A percentile compares a stretch with the other conserved stretches of the same genome.
These are phyloP conservation scores for Ceyx margarethae DNA, from an alignment of 2,113 vertebrate species.

Conservation along the genomic window DNA sequence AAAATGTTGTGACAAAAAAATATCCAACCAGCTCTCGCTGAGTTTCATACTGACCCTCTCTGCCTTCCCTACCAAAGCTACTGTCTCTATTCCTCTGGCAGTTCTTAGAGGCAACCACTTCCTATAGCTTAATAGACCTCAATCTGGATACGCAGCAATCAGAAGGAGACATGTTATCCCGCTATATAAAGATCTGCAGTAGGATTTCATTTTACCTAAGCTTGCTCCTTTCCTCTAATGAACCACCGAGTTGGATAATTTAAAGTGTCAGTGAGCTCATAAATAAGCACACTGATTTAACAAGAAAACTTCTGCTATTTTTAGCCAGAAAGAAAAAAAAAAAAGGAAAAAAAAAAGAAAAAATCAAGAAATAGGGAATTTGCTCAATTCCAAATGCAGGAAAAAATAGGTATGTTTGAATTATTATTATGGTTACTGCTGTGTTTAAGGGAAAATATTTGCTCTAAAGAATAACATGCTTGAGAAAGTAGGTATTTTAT, in stretches of 20 bases:
- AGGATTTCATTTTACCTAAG: slow-evolving; percentile 33
- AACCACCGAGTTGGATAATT: slow-evolving; percentile 22
- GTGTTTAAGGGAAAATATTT: slow-evolving; percentile 20
- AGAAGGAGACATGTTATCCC: background rate
- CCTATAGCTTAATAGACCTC: background rate
- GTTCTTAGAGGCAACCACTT: background rate
- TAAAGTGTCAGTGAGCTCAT: slow-evolving; percentile 8
- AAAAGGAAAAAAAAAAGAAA: background rate
- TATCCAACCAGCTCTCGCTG: background rate
- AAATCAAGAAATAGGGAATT: background rate
- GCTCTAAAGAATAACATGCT: background rate
- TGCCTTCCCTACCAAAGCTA: background rate
- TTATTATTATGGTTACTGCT: slow-evolving; percentile 5
- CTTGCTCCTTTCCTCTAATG: slow-evolving; percentile 24
- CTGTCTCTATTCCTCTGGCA: background rate
- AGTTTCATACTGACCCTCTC: slow-evolving; percentile 5
- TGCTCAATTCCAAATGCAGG: background rate
- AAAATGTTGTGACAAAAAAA: slow-evolving; percentile 25
- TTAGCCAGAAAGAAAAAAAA: background rate
- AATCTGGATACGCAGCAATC: background rate
- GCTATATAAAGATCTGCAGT: background rate
- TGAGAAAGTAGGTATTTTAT: slow-evolving; percentile 10
- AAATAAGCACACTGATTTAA: slow-evolving; percentile 44
- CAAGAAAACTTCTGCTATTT: slow-evolving; percentile 36
- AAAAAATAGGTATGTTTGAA: slow-evolving; percentile 16